Evolutionary conservation across 2,888 invertebrate species (phyloP).

Genomic region (Oscheius onirici): DNA sequence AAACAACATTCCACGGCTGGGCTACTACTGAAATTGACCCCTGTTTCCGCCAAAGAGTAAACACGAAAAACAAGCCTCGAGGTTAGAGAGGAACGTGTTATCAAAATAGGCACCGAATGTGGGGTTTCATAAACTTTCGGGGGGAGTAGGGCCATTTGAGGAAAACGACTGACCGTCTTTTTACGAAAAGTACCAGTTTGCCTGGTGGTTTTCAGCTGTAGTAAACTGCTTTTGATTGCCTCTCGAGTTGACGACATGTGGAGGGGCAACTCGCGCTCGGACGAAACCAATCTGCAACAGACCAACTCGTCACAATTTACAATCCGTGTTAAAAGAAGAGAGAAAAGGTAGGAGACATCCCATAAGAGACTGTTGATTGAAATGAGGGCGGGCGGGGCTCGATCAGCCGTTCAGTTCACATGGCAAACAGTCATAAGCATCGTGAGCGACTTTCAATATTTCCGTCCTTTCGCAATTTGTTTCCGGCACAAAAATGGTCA

Average conservation of each 20-base stretch:
- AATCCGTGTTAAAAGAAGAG: neutral
- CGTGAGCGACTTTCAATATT: neutral
- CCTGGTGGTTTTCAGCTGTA: conserved; percentile 30
- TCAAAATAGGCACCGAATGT: no score
- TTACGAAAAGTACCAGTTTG: conserved; percentile 25
- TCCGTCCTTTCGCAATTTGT: neutral
- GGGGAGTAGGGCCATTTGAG: neutral
- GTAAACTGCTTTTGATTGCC: conserved; percentile 31
- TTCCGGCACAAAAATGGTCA: neutral
- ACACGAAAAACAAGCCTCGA: neutral
- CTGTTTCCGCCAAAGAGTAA: neutral
- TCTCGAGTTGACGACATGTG: conserved; percentile 31
- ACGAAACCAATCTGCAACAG: conserved; percentile 26
- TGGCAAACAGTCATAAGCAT: no score
- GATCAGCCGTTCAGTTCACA: no score
- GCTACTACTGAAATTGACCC: neutral
- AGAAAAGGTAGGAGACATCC: neutral
- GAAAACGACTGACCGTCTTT: conserved; percentile 21
- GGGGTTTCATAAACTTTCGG: neutral
- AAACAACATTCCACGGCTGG: neutral
- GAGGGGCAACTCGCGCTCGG: conserved; percentile 15
- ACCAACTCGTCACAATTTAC: conserved; percentile 4
- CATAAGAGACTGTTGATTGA: no score
- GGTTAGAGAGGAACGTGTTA: neutral
- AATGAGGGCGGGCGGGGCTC: no score